A percentile compares a stretch with the other conserved stretches of the same genome.
Conservation (phyloP, 2,797 vertebrate genomes). For the Lithobates sylvaticus region DNA sequence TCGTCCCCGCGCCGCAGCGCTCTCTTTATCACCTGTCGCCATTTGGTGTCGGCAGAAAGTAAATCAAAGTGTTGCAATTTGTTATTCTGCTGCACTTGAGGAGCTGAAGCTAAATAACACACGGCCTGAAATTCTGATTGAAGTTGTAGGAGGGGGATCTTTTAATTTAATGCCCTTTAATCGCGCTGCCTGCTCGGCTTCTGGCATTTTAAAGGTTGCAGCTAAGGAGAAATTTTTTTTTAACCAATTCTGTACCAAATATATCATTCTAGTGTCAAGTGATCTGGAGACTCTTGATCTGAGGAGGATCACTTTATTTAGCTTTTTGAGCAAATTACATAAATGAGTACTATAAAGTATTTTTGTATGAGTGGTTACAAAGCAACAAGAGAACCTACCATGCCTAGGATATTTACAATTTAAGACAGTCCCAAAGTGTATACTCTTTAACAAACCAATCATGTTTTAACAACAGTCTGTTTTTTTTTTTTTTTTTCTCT, state of each 20-base stretch:
- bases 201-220: conserved; percentile 85
- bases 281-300: not conserved
- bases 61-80: conserved; percentile 87
- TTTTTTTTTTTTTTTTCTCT: too few species aligned
- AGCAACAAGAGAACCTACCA: too few species aligned
- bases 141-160: conserved; percentile 88
- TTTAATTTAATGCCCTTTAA: conserved; percentile 92
- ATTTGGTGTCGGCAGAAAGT: conserved; percentile 89
- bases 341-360: not conserved
- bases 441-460: too few species aligned
- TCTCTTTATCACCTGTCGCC: conserved; percentile 92
- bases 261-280: not conserved
- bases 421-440: too few species aligned
- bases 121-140: conserved; percentile 88
- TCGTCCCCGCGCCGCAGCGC: conserved; percentile 85
- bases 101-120: conserved; percentile 88
- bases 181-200: conserved; percentile 82
- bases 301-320: not conserved
- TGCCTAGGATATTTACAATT: too few species aligned
- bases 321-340: not conserved
- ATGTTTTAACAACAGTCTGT: too few species aligned
- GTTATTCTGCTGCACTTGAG: conserved; percentile 89
- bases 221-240: conserved; percentile 42
- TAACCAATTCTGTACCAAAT: conserved; percentile 31
- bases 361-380: too few species aligned